Evolutionary conservation across 2,888 invertebrate species (phyloP).

Genomic region (Pterostichus madidus): DNA sequence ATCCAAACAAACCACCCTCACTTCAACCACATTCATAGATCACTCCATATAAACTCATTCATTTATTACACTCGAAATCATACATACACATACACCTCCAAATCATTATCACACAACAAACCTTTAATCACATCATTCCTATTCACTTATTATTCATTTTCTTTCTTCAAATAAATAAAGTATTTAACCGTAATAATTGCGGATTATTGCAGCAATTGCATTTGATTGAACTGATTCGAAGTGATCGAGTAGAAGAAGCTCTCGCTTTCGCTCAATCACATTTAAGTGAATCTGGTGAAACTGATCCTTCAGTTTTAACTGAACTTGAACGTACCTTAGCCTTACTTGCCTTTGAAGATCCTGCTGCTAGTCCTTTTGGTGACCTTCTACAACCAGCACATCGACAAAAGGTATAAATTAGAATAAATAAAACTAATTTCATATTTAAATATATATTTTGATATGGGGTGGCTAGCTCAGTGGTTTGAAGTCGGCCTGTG

Average conservation of each 20-base stretch:
- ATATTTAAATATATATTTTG: constrained; percentile 15
- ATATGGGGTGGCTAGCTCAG: no score
- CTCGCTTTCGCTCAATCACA: constrained; percentile 94
- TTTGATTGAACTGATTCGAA: constrained; percentile 91
- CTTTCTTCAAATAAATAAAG: no score
- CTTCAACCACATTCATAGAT: no score
- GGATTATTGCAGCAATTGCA: constrained; percentile 89
- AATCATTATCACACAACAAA: no score
- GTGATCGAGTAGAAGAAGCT: constrained; percentile 92
- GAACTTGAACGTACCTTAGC: constrained; percentile 97
- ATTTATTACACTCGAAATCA: no score
- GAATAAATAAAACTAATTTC: not conserved
- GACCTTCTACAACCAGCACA: constrained; percentile 96
- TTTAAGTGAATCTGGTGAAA: constrained; percentile 93
- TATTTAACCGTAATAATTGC: not conserved
- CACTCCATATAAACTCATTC: no score
- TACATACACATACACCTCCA: no score
- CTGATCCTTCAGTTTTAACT: constrained; percentile 84
- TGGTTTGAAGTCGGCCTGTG: no score
- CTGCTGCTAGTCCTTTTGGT: constrained; percentile 95
- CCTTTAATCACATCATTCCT: no score
- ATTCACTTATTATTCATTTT: no score
- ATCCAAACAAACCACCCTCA: no score
- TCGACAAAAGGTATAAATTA: constrained; percentile 87
- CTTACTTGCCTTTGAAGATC: constrained; percentile 97